Percentiles rank a stretch among this genome's conserved stretches.
phyloP scores from a whole-genome alignment of 92 coral and sea anemone genomes.

The Siderastrea radians region DNA sequence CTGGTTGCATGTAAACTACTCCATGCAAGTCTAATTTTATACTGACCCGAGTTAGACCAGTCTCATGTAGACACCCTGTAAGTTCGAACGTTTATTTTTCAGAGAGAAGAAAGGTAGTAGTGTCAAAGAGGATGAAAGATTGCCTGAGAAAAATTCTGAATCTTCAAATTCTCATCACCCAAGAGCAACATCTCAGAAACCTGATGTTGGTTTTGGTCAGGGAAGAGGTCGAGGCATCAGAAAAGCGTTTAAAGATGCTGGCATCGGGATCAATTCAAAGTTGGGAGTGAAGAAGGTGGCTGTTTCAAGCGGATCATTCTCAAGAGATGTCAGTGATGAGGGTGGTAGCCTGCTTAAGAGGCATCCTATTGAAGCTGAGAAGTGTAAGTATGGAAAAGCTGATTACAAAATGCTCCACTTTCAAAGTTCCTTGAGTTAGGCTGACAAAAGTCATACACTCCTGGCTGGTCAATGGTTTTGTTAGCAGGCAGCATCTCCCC shows the following conservation, averaged over 20 bases:
- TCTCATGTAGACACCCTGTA: too few species aligned
- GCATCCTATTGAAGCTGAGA: conserved; percentile 74
- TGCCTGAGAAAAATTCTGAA: neutral
- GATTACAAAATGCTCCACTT: too few species aligned
- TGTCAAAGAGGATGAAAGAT: neutral
- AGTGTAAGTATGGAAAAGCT: conserved; percentile 66
- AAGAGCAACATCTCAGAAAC: neutral
- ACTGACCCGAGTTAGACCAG: too few species aligned
- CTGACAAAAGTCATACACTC: too few species aligned
- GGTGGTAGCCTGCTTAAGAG: conserved; percentile 79
- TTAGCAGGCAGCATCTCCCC: too few species aligned
- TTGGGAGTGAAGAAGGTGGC: conserved; percentile 40
- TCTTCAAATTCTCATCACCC: neutral
- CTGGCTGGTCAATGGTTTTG: too few species aligned
- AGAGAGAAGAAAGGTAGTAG: neutral
- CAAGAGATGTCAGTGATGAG: conserved; percentile 95
- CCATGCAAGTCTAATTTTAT: too few species aligned
- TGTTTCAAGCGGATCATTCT: conserved; percentile 46
- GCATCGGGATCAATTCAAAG: conserved; percentile 54
- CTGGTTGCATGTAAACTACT: too few species aligned
- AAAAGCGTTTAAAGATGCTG: conserved; percentile 75
- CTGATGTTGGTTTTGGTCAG: neutral
- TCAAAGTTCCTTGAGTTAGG: too few species aligned
- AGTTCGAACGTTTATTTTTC: neutral
- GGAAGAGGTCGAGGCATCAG: conserved; percentile 56